Conservation (phyloP, 2,888 invertebrate species). For the Philereme transversata region DNA sequence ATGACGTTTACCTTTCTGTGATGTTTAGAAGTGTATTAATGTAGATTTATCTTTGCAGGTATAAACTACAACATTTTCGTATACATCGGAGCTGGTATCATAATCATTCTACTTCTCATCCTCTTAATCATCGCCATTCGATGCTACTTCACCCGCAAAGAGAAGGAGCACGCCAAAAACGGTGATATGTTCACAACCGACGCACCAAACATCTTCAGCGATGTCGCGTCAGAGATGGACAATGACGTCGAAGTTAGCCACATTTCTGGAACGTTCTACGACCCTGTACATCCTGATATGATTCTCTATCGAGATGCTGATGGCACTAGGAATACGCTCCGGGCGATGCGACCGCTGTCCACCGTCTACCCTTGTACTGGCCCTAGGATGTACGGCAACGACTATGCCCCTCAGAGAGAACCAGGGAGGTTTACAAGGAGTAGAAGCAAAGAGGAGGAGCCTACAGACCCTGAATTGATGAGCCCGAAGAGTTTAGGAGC, state of each 20-base stretch:
- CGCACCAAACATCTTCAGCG: conserved; percentile 74
- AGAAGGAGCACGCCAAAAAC: conserved; percentile 62
- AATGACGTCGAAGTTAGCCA: conserved; percentile 75
- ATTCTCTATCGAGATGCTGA: conserved; percentile 72
- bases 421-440: conserved; percentile 56
- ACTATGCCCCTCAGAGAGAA: conserved; percentile 65
- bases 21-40: background rate
- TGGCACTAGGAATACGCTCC: conserved; percentile 64
- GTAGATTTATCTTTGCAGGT: conserved; percentile 47
- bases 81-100: conserved; percentile 55
- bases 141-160: conserved; percentile 57
- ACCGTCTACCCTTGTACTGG: conserved; percentile 73
- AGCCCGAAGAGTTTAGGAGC: conserved; percentile 74
- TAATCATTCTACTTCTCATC: conserved; percentile 50
- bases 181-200: conserved; percentile 77
- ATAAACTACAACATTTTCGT: conserved; percentile 48
- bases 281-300: conserved; percentile 77
- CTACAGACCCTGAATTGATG: conserved; percentile 55
- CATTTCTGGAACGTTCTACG: conserved; percentile 77
- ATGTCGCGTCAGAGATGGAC: conserved; percentile 72
- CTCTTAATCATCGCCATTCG: conserved; percentile 51
- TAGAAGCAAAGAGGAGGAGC: conserved; percentile 55
- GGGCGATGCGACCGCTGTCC: conserved; percentile 76
- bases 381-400: conserved; percentile 75
- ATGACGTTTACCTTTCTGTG: too few relatives aligned